These are phyloP conservation scores for Palythoa grandiflora DNA, from an alignment of 92 coral and sea anemone species.

Conservation along the genomic window DNA sequence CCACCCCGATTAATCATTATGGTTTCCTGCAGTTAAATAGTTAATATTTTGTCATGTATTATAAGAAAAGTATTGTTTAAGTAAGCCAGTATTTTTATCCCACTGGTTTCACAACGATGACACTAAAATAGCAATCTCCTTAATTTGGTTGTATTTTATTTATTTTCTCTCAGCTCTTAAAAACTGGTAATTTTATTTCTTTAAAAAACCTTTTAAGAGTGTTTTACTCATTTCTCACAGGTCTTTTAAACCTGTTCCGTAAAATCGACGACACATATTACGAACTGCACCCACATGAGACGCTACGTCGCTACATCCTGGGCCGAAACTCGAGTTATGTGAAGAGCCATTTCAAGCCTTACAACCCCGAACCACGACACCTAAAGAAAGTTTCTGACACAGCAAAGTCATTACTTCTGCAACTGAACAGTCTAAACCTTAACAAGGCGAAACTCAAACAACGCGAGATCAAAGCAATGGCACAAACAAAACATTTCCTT, in stretches of 20 bases:
- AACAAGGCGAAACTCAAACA: slow-evolving; percentile 65
- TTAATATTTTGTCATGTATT: no score
- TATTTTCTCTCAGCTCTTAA: no score
- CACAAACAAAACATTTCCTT: slow-evolving; percentile 75
- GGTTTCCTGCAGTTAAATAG: no score
- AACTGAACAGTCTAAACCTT: slow-evolving; percentile 57
- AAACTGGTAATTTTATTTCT: no score
- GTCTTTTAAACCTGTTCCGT: slow-evolving; percentile 64
- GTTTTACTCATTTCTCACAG: slow-evolving; percentile 30
- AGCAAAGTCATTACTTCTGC: slow-evolving; percentile 60
- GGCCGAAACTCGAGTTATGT: slow-evolving; percentile 52
- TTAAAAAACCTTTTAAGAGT: no score
- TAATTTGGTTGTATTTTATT: no score
- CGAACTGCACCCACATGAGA: slow-evolving; percentile 69
- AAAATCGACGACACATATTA: slow-evolving; percentile 69
- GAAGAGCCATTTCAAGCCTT: slow-evolving; percentile 65
- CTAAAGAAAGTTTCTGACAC: slow-evolving; percentile 78
- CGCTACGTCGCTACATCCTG: slow-evolving; percentile 63
- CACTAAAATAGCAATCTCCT: no score
- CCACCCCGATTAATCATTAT: no score
- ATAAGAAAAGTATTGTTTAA: no score
- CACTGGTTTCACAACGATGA: no score
- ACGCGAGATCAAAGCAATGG: slow-evolving; percentile 81
- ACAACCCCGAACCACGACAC: slow-evolving; percentile 71
- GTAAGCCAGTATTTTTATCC: no score